A percentile compares a stretch with the other conserved stretches of the same genome.
Evolutionary conservation across 2,797 vertebrate genomes (phyloP).

Genomic region (Pelochelys cantorii): DNA sequence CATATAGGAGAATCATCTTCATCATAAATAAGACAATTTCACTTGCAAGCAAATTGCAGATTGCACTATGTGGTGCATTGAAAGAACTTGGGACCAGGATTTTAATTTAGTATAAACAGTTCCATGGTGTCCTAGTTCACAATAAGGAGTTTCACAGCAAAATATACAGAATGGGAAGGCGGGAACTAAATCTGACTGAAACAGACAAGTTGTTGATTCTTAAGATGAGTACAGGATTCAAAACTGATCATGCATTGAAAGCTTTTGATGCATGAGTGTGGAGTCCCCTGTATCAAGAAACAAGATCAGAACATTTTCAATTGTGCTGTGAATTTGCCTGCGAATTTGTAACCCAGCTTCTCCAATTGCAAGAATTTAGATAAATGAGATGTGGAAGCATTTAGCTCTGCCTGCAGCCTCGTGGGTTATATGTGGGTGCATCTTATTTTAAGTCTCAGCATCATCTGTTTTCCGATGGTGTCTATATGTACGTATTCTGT

Average conservation of each 20-base stretch:
- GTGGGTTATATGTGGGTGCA: background rate
- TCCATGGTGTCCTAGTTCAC: background rate
- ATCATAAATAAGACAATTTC: background rate
- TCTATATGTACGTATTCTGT: background rate
- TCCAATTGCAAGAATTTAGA: background rate
- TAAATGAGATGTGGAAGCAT: background rate
- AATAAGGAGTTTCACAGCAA: background rate
- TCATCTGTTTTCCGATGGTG: background rate
- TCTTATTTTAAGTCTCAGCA: background rate
- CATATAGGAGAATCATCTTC: background rate
- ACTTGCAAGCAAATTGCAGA: background rate
- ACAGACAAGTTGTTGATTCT: slow-evolving; percentile 59
- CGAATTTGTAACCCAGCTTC: background rate
- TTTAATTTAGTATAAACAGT: background rate
- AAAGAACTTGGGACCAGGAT: background rate
- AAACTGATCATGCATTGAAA: background rate
- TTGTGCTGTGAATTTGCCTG: background rate
- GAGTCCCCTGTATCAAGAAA: background rate
- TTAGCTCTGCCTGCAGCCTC: background rate
- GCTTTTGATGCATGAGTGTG: background rate
- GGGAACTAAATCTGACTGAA: slow-evolving; percentile 44
- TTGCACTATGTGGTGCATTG: background rate
- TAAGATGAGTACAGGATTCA: slow-evolving; percentile 17
- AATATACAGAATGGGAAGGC: slow-evolving; percentile 47
- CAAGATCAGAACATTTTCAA: background rate